Conservation (phyloP, 2,888 invertebrate genomes). For the Apotomis capreana region DNA sequence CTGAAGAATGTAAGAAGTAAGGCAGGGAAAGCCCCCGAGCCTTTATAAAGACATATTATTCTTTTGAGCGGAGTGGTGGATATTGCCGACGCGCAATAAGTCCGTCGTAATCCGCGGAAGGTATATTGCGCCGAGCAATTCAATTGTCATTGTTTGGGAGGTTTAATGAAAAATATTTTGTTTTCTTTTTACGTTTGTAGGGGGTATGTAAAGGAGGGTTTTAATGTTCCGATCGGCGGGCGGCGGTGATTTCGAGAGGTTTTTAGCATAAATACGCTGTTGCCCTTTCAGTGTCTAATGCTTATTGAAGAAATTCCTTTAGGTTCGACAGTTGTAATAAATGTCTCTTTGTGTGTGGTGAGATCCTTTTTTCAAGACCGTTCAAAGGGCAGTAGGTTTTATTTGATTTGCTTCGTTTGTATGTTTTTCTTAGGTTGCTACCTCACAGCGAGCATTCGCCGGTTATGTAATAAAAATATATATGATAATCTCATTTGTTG, state of each 20-base stretch:
- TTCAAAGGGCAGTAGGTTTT: neutral
- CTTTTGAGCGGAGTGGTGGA: constrained; percentile 75
- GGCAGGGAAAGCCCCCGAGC: constrained; percentile 77
- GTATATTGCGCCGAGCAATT: constrained; percentile 65
- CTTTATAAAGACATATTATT: constrained; percentile 83
- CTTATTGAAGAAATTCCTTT: constrained; percentile 14
- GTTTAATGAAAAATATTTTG: constrained; percentile 80
- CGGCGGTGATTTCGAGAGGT: constrained; percentile 13
- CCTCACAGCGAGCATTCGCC: too few species aligned
- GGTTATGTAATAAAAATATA: too few species aligned
- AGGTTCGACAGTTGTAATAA: constrained; percentile 7
- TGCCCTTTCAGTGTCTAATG: constrained; percentile 20
- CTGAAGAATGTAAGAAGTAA: constrained; percentile 80
- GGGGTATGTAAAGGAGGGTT: constrained; percentile 28
- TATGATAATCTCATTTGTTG: too few species aligned
- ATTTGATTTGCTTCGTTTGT: neutral
- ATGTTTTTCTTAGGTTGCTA: neutral
- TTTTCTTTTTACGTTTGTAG: constrained; percentile 60
- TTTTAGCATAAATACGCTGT: constrained; percentile 34
- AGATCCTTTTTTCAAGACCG: neutral
- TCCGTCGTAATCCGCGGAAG: constrained; percentile 76
- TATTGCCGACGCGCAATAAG: constrained; percentile 74
- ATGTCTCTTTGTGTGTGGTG: neutral
- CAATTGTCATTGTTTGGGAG: constrained; percentile 76
- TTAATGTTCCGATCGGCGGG: constrained; percentile 12